phyloP scores from a whole-genome alignment of 2,888 invertebrate genomes.

The Tachina lurida region DNA sequence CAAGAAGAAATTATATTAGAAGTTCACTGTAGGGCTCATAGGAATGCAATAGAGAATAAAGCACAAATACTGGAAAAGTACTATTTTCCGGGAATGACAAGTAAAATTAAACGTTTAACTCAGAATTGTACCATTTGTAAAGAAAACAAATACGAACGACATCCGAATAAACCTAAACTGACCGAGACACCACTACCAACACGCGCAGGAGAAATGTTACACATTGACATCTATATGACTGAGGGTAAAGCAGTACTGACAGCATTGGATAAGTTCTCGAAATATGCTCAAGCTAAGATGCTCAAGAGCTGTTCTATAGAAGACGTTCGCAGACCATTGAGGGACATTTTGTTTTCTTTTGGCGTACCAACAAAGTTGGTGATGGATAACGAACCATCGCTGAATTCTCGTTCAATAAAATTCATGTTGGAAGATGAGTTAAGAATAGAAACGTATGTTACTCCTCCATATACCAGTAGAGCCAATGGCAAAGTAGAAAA shows the following conservation, averaged over 20 bases:
- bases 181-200: background rate
- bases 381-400: background rate
- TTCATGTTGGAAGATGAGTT: slow-evolving; percentile 2
- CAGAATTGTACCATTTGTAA: background rate
- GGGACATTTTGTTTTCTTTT: background rate
- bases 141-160: background rate
- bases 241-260: background rate
- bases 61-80: background rate
- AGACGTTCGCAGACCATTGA: background rate
- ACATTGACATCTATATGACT: background rate
- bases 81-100: background rate
- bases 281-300: slow-evolving; percentile 1
- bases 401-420: background rate
- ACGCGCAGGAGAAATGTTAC: background rate
- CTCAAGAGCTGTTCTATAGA: background rate
- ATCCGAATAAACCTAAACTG: slow-evolving; percentile 8
- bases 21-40: background rate
- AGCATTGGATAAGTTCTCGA: background rate
- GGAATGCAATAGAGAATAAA: slow-evolving; percentile 9
- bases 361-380: background rate
- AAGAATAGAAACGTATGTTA: background rate
- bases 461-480: background rate
- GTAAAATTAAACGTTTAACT: background rate
- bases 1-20: slow-evolving; percentile 14
- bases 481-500: background rate